phyloP scores from a whole-genome alignment of 2,888 invertebrate genomes.

The Zygaena filipendulae region DNA sequence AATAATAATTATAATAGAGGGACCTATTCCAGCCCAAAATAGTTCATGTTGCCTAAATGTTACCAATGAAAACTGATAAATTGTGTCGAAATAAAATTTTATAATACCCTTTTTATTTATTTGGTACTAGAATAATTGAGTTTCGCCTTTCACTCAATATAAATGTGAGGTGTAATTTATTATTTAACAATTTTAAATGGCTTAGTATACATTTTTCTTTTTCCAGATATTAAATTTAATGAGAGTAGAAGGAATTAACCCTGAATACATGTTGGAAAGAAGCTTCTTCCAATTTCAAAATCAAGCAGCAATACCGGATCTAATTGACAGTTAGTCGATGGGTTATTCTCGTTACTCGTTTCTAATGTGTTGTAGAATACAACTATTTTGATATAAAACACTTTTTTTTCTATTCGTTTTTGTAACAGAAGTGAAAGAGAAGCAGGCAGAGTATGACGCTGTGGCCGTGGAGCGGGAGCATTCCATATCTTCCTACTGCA shows the following conservation, averaged over 20 bases:
- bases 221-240: conserved; percentile 77
- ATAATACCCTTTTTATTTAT: too few species aligned
- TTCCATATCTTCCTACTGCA: conserved; percentile 84
- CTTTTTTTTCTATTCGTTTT: neutral
- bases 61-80: too few species aligned
- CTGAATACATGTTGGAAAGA: conserved; percentile 98
- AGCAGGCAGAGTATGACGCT: conserved; percentile 72
- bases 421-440: conserved; percentile 71
- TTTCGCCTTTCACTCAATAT: too few species aligned
- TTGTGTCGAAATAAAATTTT: too few species aligned
- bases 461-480: conserved; percentile 79
- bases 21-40: too few species aligned
- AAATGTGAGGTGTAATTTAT: too few species aligned
- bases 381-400: conserved; percentile 3
- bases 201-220: too few species aligned
- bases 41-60: too few species aligned
- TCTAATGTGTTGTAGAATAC: neutral
- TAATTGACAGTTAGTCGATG: conserved; percentile 87
- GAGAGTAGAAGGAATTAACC: conserved; percentile 98
- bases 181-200: too few species aligned
- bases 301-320: conserved; percentile 91
- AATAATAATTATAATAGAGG: too few species aligned
- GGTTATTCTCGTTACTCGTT: neutral
- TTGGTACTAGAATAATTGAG: too few species aligned
- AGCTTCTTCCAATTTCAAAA: conserved; percentile 99